phyloP scores from a whole-genome alignment of 53 echinoderm and acorn worm genomes.

The Antedon mediterranea region DNA sequence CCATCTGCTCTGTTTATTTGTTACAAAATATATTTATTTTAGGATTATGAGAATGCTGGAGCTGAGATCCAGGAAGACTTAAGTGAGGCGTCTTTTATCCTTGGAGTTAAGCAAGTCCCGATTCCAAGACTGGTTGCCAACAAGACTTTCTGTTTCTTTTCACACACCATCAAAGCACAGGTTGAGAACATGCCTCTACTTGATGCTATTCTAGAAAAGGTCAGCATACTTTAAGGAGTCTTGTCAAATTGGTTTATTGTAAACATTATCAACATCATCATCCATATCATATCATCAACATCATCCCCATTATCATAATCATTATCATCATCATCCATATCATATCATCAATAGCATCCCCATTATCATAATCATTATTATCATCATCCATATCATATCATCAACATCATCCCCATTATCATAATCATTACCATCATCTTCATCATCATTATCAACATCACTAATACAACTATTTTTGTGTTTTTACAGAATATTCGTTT shows the following conservation, averaged over 20 bases:
- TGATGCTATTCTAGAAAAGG: slow-evolving; percentile 87
- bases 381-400: too few relatives aligned
- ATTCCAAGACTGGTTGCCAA: slow-evolving; percentile 58
- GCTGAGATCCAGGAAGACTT: slow-evolving; percentile 82
- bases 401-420: too few relatives aligned
- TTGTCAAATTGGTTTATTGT: too few relatives aligned
- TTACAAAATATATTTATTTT: not conserved
- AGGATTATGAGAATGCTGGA: slow-evolving; percentile 75
- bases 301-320: too few relatives aligned
- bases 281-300: too few relatives aligned
- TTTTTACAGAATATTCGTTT: slow-evolving; percentile 46
- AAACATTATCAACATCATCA: too few relatives aligned
- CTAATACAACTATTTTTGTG: not conserved
- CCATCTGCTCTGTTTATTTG: too few relatives aligned
- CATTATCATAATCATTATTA: too few relatives aligned
- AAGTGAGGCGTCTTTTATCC: slow-evolving; percentile 68
- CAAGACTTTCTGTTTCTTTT: slow-evolving; percentile 93
- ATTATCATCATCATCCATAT: too few relatives aligned
- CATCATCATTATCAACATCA: too few relatives aligned
- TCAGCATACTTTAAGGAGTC: slow-evolving; percentile 4
- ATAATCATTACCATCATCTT: too few relatives aligned
- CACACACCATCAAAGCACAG: slow-evolving; percentile 98
- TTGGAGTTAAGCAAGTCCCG: slow-evolving; percentile 93
- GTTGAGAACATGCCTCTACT: slow-evolving; percentile 88
- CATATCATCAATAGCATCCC: too few relatives aligned